Conservation (phyloP, 2,888 invertebrate genomes). For the Cryptocheilus praepositus region DNA sequence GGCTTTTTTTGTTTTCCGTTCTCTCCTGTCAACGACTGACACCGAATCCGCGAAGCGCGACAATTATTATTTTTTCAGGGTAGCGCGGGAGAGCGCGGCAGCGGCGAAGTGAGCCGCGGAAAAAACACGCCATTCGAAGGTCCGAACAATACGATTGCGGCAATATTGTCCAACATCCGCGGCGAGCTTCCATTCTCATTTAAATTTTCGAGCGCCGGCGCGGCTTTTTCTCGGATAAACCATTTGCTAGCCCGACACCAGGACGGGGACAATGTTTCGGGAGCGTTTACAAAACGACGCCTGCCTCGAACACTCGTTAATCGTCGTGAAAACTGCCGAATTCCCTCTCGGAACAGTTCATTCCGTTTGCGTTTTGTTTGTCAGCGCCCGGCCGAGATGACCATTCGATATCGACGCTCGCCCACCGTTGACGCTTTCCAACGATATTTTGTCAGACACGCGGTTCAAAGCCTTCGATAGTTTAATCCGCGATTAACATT, state of each 20-base stretch:
- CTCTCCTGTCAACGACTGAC: too few relatives aligned
- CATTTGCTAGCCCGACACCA: slow-evolving; percentile 44
- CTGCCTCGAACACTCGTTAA: slow-evolving; percentile 46
- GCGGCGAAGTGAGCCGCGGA: slow-evolving; percentile 21
- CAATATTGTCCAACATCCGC: slow-evolving; percentile 67
- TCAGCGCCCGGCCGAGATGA: slow-evolving; percentile 3
- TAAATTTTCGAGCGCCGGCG: slow-evolving; percentile 62
- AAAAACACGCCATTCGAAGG: not conserved
- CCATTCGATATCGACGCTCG: too few relatives aligned
- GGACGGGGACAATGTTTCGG: slow-evolving; percentile 45
- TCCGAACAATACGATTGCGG: slow-evolving; percentile 62
- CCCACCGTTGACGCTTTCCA: too few relatives aligned
- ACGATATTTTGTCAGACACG: slow-evolving; percentile 9
- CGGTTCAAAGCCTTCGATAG: too few relatives aligned
- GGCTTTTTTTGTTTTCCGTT: too few relatives aligned
- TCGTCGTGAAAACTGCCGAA: slow-evolving; percentile 42
- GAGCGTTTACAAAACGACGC: slow-evolving; percentile 39
- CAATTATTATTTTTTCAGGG: slow-evolving; percentile 44
- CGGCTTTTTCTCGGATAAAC: slow-evolving; percentile 26
- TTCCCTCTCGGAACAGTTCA: slow-evolving; percentile 38
- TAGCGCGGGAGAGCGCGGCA: slow-evolving; percentile 10
- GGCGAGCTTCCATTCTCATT: slow-evolving; percentile 63
- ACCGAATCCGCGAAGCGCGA: too few relatives aligned
- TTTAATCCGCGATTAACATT: too few relatives aligned
- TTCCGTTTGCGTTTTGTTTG: slow-evolving; percentile 20